Evolutionary conservation across 2,888 invertebrate genomes (phyloP), one percentile per base, ranked within the genome.

Genomic region (Brachycybe producta): DNA sequence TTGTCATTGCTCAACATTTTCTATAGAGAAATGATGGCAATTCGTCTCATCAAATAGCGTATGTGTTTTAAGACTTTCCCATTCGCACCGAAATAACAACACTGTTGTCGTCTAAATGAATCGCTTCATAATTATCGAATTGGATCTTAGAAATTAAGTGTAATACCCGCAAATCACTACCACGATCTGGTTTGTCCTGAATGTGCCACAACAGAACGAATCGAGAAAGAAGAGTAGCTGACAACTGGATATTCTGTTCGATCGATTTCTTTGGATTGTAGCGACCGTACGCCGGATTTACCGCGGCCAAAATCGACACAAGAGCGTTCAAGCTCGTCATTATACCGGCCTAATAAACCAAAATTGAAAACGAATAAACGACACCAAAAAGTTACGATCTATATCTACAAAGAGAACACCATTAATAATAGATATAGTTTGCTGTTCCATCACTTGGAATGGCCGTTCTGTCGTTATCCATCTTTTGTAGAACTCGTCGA

Each of bases 401-500:
- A n/a, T n/a, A n/a, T n/a, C n/a, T n/a, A n/a, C n/a, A n/a, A n/a
- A n/a, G n/a, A n/a, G n/a, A n/a, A n/a, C n/a, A 61, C 82, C 82
- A 76, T 98, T 98, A 15, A 98, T 97, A 61, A 98, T 97, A 50
- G 94, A 94, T 57, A 99, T 95, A 13, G 98, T 99, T 72, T 99
- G 98, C 64, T 99, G 98, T 71, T 98, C 98, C 92, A 92, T 92
- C 35, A 94, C 94, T 73, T 95, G 94, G 94, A 59, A 95, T 92
- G 49, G 94, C 88, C 0, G 91, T 91, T 62, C 94, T 77, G 70
- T 98, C 97, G 35, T 71, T 69, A 57, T 98, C 97, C 42, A 91
- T 86, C 97, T 95, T 73, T 98, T 99, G 71, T 99, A 98, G 68
- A 99, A 99, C 73, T 99, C n/a, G n/a, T n/a, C n/a, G n/a, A n/a